A percentile compares a stretch with the other conserved stretches of the same genome.
Conservation (phyloP, 2,888 invertebrate genomes). For the Zonitis immaculata region DNA sequence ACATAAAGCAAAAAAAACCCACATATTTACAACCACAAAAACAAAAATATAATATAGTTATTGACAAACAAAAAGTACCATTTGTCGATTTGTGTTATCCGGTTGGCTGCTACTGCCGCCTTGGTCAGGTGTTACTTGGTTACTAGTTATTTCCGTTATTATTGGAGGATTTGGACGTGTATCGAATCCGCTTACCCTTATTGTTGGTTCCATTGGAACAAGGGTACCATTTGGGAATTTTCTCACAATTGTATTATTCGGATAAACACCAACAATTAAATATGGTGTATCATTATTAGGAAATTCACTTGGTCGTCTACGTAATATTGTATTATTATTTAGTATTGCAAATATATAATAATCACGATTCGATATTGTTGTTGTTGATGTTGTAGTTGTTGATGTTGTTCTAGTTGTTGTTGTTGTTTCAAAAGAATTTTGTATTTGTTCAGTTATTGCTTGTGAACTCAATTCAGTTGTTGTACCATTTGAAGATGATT, state of each 20-base stretch:
- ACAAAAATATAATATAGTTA: conserved; percentile 32
- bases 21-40: not conserved
- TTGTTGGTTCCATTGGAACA: conserved; percentile 59
- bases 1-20: not conserved
- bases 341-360: conserved; percentile 71
- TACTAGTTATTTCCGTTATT: conserved; percentile 61
- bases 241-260: conserved; percentile 73
- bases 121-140: conserved; percentile 54
- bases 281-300: conserved; percentile 67
- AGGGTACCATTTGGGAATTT: conserved; percentile 77
- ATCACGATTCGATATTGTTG: conserved; percentile 56
- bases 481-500: not conserved
- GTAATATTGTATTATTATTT: conserved; percentile 73
- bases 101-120: conserved; percentile 30
- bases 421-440: conserved; percentile 30
- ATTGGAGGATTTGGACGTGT: conserved; percentile 52
- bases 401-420: no score
- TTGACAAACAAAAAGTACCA: conserved; percentile 46
- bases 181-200: conserved; percentile 56
- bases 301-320: conserved; percentile 65
- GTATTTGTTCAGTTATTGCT: conserved; percentile 22
- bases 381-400: no score
- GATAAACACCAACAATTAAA: conserved; percentile 70
- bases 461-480: not conserved
- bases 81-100: conserved; percentile 56